phyloP scores from a whole-genome alignment of 2,113 vertebrate species.

The Fulmarus glacialis region DNA sequence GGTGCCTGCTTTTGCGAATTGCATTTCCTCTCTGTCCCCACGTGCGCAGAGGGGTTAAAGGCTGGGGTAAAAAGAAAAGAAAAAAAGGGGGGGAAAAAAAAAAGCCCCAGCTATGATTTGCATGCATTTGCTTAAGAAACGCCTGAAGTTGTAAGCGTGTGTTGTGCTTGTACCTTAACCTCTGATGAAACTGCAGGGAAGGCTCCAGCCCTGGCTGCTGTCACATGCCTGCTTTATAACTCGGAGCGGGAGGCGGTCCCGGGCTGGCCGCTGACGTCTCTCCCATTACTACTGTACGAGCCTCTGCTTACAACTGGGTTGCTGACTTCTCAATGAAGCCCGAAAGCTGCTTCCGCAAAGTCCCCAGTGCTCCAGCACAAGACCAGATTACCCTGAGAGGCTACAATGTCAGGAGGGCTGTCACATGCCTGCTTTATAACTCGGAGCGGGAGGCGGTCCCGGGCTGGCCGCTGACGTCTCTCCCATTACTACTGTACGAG shows the following conservation, averaged over 20 bases:
- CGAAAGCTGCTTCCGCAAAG: not conserved
- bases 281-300: conserved; percentile 63
- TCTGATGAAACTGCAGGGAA: conserved; percentile 77
- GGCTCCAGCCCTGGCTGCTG: conserved; percentile 66
- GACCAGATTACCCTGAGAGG: not conserved
- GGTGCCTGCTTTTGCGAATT: not conserved
- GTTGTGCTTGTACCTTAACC: conserved; percentile 74
- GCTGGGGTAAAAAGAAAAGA: not conserved
- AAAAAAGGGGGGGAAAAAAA: not conserved
- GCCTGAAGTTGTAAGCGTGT: conserved; percentile 46
- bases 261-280: conserved; percentile 49
- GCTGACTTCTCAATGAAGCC: conserved; percentile 51
- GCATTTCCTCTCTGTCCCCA: conserved; percentile 24
- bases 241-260: conserved; percentile 57
- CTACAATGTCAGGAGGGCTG: conserved; percentile 40
- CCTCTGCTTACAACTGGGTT: conserved; percentile 60
- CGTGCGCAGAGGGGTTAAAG: not conserved
- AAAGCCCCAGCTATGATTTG: not conserved
- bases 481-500: conserved; percentile 63
- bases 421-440: conserved; percentile 70
- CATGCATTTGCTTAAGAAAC: conserved; percentile 18
- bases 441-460: conserved; percentile 57
- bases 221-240: conserved; percentile 70
- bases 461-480: conserved; percentile 49
- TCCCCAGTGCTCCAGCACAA: not conserved